phyloP scores from a whole-genome alignment of 92 coral and sea anemone genomes.

The Parazoanthus swiftii region DNA sequence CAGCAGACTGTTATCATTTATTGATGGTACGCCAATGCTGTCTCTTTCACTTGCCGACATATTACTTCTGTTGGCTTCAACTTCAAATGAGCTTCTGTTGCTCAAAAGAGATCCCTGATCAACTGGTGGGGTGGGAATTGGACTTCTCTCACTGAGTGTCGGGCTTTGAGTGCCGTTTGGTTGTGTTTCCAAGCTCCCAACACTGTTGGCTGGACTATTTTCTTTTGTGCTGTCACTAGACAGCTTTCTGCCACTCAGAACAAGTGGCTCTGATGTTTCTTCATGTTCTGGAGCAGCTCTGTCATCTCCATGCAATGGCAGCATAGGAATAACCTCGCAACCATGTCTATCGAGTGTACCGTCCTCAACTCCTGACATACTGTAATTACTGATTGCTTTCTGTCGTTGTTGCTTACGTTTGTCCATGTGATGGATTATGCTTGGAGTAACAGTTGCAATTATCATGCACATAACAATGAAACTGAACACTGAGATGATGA shows the following conservation, averaged over 20 bases:
- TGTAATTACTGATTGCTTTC: constrained; percentile 35
- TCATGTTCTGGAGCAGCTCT: neutral
- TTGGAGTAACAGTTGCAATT: constrained; percentile 67
- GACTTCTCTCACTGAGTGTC: neutral
- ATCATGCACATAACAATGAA: constrained; percentile 78
- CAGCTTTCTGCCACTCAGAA: neutral
- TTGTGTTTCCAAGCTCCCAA: constrained; percentile 23
- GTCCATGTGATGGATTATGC: constrained; percentile 65
- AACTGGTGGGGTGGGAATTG: constrained; percentile 6
- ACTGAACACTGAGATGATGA: constrained; percentile 68
- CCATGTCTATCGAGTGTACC: constrained; percentile 20
- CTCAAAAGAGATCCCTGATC: constrained; percentile 4
- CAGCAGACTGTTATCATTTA: neutral
- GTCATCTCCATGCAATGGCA: neutral
- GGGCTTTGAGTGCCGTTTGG: neutral
- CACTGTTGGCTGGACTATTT: neutral
- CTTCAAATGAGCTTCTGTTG: constrained; percentile 24
- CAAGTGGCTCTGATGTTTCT: neutral
- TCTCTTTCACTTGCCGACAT: neutral
- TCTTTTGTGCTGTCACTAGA: constrained; percentile 7
- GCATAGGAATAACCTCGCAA: constrained; percentile 52
- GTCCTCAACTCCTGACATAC: constrained; percentile 27
- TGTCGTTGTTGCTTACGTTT: constrained; percentile 56
- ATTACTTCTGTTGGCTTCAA: constrained; percentile 1
- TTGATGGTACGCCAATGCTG: constrained; percentile 6